Percentiles rank a stretch among this genome's conserved stretches.
Conservation (phyloP, 2,797 vertebrate genomes). For the Girardinus metallicus region DNA sequence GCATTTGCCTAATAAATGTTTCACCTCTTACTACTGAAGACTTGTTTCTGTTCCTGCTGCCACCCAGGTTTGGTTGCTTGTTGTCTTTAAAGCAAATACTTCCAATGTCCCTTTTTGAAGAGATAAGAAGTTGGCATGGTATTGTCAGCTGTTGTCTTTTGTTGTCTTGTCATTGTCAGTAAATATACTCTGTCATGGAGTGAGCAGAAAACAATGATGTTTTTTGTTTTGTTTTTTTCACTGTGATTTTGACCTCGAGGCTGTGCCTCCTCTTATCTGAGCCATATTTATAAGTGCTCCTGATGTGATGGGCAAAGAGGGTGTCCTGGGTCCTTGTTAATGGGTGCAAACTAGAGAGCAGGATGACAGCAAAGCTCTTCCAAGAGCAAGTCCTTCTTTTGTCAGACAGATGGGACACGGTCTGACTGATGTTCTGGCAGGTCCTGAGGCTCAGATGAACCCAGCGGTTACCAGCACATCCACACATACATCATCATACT, state of each 20-base stretch:
- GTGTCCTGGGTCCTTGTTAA: conserved; percentile 49
- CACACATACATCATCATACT: conserved; percentile 17
- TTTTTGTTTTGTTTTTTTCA: conserved; percentile 5
- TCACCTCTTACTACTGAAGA: background rate
- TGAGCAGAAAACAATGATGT: conserved; percentile 28
- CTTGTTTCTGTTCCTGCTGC: background rate
- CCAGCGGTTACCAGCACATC: conserved; percentile 23
- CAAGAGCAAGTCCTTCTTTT: conserved; percentile 51
- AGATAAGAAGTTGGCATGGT: conserved; percentile 1
- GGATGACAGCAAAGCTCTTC: conserved; percentile 49
- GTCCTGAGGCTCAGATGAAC: conserved; percentile 53
- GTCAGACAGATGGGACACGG: conserved; percentile 58
- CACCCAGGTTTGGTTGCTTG: background rate
- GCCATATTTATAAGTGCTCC: conserved; percentile 49
- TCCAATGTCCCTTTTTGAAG: background rate
- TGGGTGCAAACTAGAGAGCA: conserved; percentile 44
- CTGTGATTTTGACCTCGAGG: conserved; percentile 54
- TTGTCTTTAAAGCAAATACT: background rate
- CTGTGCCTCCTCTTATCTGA: conserved; percentile 42
- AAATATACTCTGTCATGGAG: conserved; percentile 1
- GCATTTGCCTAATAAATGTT: background rate
- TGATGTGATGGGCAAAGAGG: conserved; percentile 49
- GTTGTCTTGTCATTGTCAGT: conserved; percentile 15
- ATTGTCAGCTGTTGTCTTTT: conserved; percentile 9
- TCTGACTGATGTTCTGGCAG: conserved; percentile 56